Base-by-base conservation (phyloP, 2,113 vertebrate genomes). In the Tinamus guttatus region DNA sequence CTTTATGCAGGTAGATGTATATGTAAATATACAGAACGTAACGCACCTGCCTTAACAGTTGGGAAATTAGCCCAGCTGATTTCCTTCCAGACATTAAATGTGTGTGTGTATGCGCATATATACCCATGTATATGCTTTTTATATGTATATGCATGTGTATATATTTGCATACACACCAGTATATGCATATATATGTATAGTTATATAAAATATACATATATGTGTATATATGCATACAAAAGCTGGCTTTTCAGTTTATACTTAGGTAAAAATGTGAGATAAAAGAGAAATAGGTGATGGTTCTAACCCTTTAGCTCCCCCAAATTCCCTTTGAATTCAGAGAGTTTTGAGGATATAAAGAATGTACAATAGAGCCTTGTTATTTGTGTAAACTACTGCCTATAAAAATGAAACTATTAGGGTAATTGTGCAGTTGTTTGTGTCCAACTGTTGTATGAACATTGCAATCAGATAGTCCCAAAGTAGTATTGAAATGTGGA, bases 241-340 rank as follows among this genome's bases (percentile, higher is more conserved):
- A 89, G 19, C 68, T 85, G 49, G 64, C 49, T 93, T 28, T 76
- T 93, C 36, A 32, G 74, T 67, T 85, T 95, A 27, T 94, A 52
- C 24, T 38, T 60, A 75, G 41, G 45, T 78, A 43, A 56, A 7
- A 24, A 65, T 36, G 85, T 30, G 54, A 92, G 76, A 51, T 52
- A 41, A 41, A 36, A 68, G 51, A 65, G 70, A 70, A 70, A 47
- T 77, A 45, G 28, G 34, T 79, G 56, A 74, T 58, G 51, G 36
- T 91, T 84, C 65, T 94, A 71, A 73, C 73, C 43, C 43, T 94
- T 64, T 49, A 49, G 27, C 34, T 64, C 62, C 30, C 41, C 43
- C 74, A 71, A 43, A 81, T 87, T 88, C 51, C 47, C 20, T 68
- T 87, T 77, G 51, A 92, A 82, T 87, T 86, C 70, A 95, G 69